Percentiles rank a stretch among this genome's conserved stretches.
Evolutionary conservation across 2,888 invertebrate genomes (phyloP).

Genomic region (Muscina levida): DNA sequence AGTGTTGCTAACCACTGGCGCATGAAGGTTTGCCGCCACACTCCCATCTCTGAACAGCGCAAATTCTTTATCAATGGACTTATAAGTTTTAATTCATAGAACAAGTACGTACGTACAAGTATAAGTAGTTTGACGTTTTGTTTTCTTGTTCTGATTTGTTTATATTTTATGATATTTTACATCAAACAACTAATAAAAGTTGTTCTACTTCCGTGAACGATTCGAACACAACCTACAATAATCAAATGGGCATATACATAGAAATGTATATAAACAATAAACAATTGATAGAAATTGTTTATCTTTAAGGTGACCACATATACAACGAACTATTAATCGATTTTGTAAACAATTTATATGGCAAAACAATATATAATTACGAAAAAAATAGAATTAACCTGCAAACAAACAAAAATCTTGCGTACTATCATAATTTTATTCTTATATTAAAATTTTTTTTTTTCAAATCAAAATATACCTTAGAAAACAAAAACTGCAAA

Average conservation of each 20-base stretch:
- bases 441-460: no score
- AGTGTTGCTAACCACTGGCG: no score
- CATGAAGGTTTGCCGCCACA: no score
- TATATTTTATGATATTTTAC: neutral
- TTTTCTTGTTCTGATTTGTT: neutral
- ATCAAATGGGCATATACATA: neutral
- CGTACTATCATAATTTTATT: no score
- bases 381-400: no score
- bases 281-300: conserved; percentile 1
- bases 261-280: conserved; percentile 5
- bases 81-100: neutral
- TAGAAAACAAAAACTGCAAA: neutral
- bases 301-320: neutral
- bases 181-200: conserved; percentile 28
- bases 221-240: neutral
- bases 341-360: no score
- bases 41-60: no score
- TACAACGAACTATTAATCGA: no score
- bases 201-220: conserved; percentile 35
- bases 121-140: conserved; percentile 3
- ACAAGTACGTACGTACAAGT: no score
- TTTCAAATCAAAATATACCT: no score
- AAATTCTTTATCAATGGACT: conserved; percentile 3
- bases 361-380: no score
- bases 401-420: no score